Evolutionary conservation across 2,113 vertebrate species (phyloP).

Genomic region (Ailurus styani): DNA sequence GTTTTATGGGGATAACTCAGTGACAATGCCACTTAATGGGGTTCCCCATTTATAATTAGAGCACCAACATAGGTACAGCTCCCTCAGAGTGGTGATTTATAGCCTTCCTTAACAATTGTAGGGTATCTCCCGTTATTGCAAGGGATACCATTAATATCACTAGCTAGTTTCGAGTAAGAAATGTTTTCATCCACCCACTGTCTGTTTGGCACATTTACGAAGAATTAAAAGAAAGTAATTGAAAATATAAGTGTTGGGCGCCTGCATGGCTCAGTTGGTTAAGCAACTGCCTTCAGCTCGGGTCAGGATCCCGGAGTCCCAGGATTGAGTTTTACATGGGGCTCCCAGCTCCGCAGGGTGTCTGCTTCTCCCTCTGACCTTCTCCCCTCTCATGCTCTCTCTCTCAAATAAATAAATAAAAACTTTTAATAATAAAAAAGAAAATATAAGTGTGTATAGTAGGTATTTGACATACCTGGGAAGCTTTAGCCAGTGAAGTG

Average conservation of each 20-base stretch:
- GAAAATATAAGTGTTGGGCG: neutral
- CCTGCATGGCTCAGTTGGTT: too few relatives aligned
- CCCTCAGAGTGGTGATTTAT: neutral
- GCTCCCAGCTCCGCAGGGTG: too few relatives aligned
- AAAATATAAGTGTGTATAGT: neutral
- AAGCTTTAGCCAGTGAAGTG: neutral
- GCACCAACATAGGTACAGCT: neutral
- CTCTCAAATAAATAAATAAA: too few relatives aligned
- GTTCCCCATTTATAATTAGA: neutral
- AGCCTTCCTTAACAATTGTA: neutral
- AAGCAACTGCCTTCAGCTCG: too few relatives aligned
- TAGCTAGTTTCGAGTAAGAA: neutral
- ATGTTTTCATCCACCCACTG: neutral
- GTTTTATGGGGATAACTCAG: neutral
- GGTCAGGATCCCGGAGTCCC: too few relatives aligned
- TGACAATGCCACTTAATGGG: neutral
- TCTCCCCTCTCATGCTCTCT: too few relatives aligned
- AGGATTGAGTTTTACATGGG: too few relatives aligned
- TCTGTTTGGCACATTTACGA: slow-evolving; percentile 26
- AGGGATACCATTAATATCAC: neutral
- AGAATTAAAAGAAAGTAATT: slow-evolving; percentile 35
- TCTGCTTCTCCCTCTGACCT: too few relatives aligned
- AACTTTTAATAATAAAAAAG: neutral
- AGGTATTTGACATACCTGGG: neutral
- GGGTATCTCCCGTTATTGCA: neutral